These are phyloP conservation scores for Scleropages formosus DNA, from an alignment of 2,797 vertebrate genomes.

Conservation along the genomic window DNA sequence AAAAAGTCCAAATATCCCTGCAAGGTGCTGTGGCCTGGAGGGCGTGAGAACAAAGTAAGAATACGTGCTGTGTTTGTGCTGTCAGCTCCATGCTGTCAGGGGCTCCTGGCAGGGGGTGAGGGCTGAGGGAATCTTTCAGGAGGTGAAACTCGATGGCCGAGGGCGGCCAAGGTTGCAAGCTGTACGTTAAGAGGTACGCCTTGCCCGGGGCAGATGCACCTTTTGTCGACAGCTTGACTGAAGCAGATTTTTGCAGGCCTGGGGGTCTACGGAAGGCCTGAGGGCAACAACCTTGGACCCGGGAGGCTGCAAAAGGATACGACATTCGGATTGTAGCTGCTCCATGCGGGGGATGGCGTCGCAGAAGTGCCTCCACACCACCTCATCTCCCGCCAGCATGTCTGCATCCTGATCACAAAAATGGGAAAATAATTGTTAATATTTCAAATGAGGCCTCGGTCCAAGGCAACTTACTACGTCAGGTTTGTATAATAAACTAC, in stretches of 20 bases:
- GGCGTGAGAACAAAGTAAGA: not conserved
- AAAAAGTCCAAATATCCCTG: not conserved
- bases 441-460: no score
- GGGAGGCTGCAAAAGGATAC: slow-evolving; percentile 74
- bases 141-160: not conserved
- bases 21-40: not conserved
- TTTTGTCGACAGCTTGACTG: no score
- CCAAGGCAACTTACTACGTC: no score
- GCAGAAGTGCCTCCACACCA: slow-evolving; percentile 70
- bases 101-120: no score
- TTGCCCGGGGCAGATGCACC: not conserved
- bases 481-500: no score
- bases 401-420: slow-evolving; percentile 70
- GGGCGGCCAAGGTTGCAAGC: not conserved
- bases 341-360: slow-evolving; percentile 71
- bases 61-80: not conserved
- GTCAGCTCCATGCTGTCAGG: not conserved
- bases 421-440: no score
- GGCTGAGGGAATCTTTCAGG: slow-evolving; percentile 9
- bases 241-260: not conserved
- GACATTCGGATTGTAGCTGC: slow-evolving; percentile 68
- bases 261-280: not conserved
- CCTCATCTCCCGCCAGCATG: slow-evolving; percentile 78
- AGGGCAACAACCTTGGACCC: not conserved
- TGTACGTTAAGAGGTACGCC: not conserved